Evolutionary conservation across 2,113 vertebrate genomes (phyloP).

Genomic region (Caranx ignobilis): DNA sequence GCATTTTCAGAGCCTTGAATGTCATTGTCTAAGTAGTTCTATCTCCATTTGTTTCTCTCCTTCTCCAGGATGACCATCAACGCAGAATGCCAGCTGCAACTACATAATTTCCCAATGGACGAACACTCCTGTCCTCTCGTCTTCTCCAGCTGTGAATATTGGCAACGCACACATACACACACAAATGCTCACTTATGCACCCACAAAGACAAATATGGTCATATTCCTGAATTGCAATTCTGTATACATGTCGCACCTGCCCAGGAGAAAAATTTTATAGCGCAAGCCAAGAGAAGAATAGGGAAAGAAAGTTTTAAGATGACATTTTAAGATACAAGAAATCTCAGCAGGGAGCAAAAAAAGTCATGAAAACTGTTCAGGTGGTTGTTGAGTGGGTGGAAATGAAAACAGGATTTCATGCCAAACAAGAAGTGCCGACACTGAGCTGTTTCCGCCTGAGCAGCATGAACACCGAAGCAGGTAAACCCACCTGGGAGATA

Average conservation of each 20-base stretch:
- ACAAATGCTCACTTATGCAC: background rate
- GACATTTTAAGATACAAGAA: background rate
- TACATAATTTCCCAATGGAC: conserved; percentile 99
- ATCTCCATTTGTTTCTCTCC: conserved; percentile 35
- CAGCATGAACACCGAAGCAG: background rate
- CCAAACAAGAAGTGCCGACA: background rate
- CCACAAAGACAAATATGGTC: background rate
- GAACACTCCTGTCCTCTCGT: conserved; percentile 96
- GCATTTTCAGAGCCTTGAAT: background rate
- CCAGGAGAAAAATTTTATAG: background rate
- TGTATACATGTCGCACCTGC: background rate
- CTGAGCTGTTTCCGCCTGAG: background rate
- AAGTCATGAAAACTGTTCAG: background rate
- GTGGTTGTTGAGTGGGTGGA: background rate
- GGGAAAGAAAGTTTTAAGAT: background rate
- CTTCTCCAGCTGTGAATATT: conserved; percentile 98
- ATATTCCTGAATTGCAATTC: background rate
- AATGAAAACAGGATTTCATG: background rate
- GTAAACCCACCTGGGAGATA: background rate
- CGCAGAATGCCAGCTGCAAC: conserved; percentile 96
- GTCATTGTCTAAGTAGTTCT: conserved; percentile 33
- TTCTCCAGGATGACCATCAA: conserved; percentile 94
- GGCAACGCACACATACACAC: conserved; percentile 12
- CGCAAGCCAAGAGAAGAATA: background rate
- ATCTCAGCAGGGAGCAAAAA: background rate